Evolutionary conservation across 2,888 invertebrate species (phyloP).

Genomic region (Drosophila multiciliata): DNA sequence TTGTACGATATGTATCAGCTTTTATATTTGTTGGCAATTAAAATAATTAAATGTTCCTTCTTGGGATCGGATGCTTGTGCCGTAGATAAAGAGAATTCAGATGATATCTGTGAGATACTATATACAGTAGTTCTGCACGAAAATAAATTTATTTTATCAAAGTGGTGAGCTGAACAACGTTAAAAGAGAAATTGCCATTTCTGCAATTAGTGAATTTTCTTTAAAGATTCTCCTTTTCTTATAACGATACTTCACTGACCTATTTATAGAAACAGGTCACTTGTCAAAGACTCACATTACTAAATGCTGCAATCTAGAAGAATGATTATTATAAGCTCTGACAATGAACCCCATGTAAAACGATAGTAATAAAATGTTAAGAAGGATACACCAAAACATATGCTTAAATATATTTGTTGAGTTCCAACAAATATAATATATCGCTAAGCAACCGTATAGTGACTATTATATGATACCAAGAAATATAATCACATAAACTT

Average conservation of each 20-base stretch:
- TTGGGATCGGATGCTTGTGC: conserved; percentile 23
- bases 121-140: conserved; percentile 22
- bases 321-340: not conserved
- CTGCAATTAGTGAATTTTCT: not conserved
- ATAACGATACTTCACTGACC: not conserved
- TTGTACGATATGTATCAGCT: conserved; percentile 13
- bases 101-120: conserved; percentile 29
- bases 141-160: conserved; percentile 23
- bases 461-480: not conserved
- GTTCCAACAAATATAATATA: not conserved
- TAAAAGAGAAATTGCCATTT: not conserved
- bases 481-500: not conserved
- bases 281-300: not conserved
- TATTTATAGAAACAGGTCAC: not conserved
- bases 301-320: no score
- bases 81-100: conserved; percentile 30
- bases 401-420: not conserved
- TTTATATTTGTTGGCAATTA: conserved; percentile 57
- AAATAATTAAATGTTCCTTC: conserved; percentile 45
- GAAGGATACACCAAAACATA: not conserved
- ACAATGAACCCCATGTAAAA: not conserved
- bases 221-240: not conserved
- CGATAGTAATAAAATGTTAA: not conserved
- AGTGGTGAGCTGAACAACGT: conserved; percentile 12
- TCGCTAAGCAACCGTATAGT: not conserved